Base-by-base conservation (phyloP, 2,888 invertebrate genomes). In the Hypercompe scribonia region DNA sequence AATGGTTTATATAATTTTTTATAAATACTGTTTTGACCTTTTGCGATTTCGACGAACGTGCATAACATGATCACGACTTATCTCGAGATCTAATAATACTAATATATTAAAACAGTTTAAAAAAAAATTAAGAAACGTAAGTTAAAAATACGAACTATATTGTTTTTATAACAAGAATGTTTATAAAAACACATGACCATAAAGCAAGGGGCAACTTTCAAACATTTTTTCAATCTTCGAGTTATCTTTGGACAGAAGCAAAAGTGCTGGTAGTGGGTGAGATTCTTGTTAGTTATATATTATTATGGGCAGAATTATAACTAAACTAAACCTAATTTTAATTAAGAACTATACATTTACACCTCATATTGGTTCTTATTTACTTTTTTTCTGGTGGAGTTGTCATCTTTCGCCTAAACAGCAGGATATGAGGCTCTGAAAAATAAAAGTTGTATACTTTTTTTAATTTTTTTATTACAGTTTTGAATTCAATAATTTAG, bases 361-460 rank as follows among this genome's bases (percentile, higher is more conserved):
- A 87, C 76, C 83, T 82, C 75, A 80, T 70, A 70, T 77, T 76
- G 76, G 42, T 70, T 11, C 50, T 39, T 65, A 21, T 34, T 78
- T 85, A 93, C 79, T 94, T 91, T 75, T 89, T 93, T 73, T 92
- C 92, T 54, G 95, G 96, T 68, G 96, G 95, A 69, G 94, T 94
- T 46, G 97, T 97, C 84, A 96, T 97, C 90, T 97, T 97, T 90
- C 98, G 96, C 91, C 97, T 97, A 94, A 99, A 99, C 71, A 99
- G 96, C 81, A 99, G 94, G 89, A 99, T 98, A 87, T 99, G 99
- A 24, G 99, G 99, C 90, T 99, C 99, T 98, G 96, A 71, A 86
- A 86, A 80, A 74, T 50, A 15, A 15, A 42, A 42, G 15, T 18
- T 42, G 3, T 42, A 39, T 42, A 42, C 3, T 42, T 42, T 42